A percentile compares a stretch with the other conserved stretches of the same genome.
Evolutionary conservation across 2,113 vertebrate genomes (phyloP).

Genomic region (Atherinomorus stipes): DNA sequence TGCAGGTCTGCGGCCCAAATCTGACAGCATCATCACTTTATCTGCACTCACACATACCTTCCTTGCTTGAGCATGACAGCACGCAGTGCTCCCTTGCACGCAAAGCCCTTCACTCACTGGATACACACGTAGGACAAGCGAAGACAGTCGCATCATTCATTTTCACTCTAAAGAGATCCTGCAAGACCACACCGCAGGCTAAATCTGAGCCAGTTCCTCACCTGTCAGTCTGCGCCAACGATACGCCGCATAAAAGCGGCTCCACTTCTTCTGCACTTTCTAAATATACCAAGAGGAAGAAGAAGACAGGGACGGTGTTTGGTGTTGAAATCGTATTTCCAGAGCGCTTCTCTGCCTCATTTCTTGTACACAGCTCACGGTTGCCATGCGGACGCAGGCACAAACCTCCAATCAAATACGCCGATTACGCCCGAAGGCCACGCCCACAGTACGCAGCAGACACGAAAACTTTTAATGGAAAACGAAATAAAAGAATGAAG

Average conservation of each 20-base stretch:
- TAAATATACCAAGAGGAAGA: neutral
- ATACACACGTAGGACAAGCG: neutral
- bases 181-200: constrained; percentile 2
- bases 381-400: constrained; percentile 81
- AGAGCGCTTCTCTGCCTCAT: neutral
- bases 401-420: constrained; percentile 60
- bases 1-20: constrained; percentile 64
- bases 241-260: constrained; percentile 43
- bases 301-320: neutral
- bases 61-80: constrained; percentile 5
- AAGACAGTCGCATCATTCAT: neutral
- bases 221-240: constrained; percentile 62
- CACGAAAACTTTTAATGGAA: neutral
- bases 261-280: neutral
- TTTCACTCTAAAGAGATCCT: neutral
- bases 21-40: constrained; percentile 21
- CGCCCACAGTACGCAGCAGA: constrained; percentile 13
- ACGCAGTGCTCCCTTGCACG: neutral
- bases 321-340: neutral
- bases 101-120: neutral
- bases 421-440: constrained; percentile 39
- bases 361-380: constrained; percentile 66
- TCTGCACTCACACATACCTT: constrained; percentile 25
- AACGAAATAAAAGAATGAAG: neutral
- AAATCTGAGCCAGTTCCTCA: constrained; percentile 47